A percentile compares a stretch with the other conserved stretches of the same genome.
Evolutionary conservation across 2,797 vertebrate species (phyloP).

Genomic region (Molossus alvarezi): DNA sequence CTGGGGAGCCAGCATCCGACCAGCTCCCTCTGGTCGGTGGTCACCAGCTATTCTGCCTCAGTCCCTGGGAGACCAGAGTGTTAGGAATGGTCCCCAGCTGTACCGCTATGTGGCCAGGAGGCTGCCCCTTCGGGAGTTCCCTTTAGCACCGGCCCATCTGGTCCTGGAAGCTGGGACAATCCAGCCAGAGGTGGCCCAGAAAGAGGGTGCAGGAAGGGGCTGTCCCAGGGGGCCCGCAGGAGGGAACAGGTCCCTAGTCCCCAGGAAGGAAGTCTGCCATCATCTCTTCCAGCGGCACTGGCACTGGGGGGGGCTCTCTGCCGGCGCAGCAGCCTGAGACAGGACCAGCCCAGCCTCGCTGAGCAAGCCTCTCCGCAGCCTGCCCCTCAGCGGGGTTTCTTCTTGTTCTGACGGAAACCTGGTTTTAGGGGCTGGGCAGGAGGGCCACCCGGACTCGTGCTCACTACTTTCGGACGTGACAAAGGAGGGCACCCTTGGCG

Average conservation of each 20-base stretch:
- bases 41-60: no score
- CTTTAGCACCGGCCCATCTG: accelerated
- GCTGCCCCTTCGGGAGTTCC: accelerated
- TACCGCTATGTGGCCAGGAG: background rate
- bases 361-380: background rate
- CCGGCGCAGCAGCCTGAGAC: background rate
- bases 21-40: no score
- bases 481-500: background rate
- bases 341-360: background rate
- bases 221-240: no score
- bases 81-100: background rate
- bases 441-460: background rate
- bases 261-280: accelerated
- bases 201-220: accelerated
- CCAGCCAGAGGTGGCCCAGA: background rate
- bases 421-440: accelerated
- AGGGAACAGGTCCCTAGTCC: accelerated
- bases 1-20: accelerated
- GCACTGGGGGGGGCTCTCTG: accelerated
- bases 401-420: background rate
- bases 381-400: background rate
- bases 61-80: accelerated
- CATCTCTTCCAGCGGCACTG: background rate
- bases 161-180: background rate
- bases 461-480: background rate